These are phyloP conservation scores for Gallinago undulata DNA, from an alignment of 2,113 vertebrate genomes.

Conservation along the genomic window DNA sequence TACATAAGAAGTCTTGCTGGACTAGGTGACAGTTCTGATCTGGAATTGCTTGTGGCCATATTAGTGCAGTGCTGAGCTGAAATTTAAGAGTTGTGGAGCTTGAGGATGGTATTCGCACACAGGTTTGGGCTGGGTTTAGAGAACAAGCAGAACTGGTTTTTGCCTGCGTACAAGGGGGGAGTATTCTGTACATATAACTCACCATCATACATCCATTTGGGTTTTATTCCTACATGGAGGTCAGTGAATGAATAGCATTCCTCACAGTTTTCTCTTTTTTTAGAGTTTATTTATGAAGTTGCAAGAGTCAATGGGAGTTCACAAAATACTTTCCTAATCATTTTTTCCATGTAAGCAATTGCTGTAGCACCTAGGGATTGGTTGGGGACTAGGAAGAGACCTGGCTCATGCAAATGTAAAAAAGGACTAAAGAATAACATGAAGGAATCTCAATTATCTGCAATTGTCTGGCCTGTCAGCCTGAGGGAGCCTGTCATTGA, in stretches of 20 bases:
- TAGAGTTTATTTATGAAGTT: not conserved
- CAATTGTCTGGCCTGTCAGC: not conserved
- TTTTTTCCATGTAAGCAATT: not conserved
- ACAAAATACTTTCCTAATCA: not conserved
- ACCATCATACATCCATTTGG: not conserved
- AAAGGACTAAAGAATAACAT: not conserved
- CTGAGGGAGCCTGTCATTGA: not conserved
- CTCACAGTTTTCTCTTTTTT: not conserved
- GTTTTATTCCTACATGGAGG: not conserved
- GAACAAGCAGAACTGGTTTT: not conserved
- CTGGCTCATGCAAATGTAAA: not conserved
- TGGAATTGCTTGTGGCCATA: not conserved
- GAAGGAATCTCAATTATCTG: not conserved
- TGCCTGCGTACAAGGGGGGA: not conserved
- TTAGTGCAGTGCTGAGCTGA: fast-evolving
- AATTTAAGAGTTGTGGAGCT: not conserved
- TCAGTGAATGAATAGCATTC: not conserved
- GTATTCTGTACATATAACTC: not conserved
- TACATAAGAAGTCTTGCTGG: not conserved
- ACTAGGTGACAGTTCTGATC: not conserved
- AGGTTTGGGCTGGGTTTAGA: not conserved
- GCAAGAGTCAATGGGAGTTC: not conserved
- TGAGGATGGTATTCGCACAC: not conserved
- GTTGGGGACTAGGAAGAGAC: not conserved
- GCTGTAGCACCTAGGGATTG: not conserved